Base-by-base conservation (phyloP, 2,888 invertebrate genomes). In the Drosophila hamatofila region DNA sequence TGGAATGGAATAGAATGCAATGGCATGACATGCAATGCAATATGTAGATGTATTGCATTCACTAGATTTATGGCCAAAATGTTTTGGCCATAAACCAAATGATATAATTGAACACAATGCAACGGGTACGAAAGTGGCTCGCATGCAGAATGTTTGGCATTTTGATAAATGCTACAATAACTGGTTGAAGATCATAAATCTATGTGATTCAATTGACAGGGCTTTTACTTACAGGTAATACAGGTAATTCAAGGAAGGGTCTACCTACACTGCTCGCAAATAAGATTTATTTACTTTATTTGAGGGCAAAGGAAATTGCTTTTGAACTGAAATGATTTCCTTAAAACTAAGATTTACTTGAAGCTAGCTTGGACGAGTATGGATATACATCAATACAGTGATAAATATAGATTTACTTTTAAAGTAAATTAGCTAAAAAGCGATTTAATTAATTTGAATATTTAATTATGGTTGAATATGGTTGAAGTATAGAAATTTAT, bases 51-150 rank as follows among this genome's bases (percentile, higher is more conserved):
- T 49, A 21, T 65, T 69, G 65, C 66, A 73, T 54, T 64, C 54
- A 51, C 69, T 65, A 70, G 80, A 84, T 82, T 84, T 84, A 84
- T 84, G 68, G 68, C 81, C 76, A 61, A 52, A 55, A 49, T 49
- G 49, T 67, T 67, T 56, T 58, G 52, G 72, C 46, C 71, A 67
- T 62, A 63, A 73, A 48, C 72, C 56, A 70, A 74, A 75, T 78
- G 66, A 69, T 73, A 81, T 83, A 78, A 78, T 76, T 83, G 78
- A 81, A 72, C 71, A 72, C 73, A 72, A 70, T 69, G 70, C 55
- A 62, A 41, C 41, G 18, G 12, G 11, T 18, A 16, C 27, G 21
- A 21, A 35, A 35, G 21, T 23, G 51, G 54, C 37, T 54, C 37
- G 23, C 16, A 21, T 35, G 21, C 51, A 35, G 23, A 42, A 25